Conservation (phyloP, 2,888 invertebrate genomes). For the Apamea monoglypha region DNA sequence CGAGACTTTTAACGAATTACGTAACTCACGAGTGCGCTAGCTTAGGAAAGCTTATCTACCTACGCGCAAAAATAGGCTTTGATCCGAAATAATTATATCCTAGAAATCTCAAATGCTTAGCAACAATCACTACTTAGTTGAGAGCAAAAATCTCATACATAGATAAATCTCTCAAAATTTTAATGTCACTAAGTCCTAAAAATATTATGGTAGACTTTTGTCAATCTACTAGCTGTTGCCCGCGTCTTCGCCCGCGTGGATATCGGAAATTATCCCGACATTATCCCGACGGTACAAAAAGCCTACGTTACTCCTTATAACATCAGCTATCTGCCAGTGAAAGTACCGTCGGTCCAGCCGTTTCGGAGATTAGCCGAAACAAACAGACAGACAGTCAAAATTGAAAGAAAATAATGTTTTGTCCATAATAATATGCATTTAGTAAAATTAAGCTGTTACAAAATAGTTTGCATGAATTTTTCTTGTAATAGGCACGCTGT, state of each 20-base stretch:
- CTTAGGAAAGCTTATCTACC: not conserved
- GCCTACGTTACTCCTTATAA: too few species aligned
- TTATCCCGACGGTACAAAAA: too few species aligned
- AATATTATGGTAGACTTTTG: not conserved
- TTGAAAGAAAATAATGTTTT: too few species aligned
- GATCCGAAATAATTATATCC: not conserved
- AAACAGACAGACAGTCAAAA: too few species aligned
- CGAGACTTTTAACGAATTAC: constrained; percentile 39
- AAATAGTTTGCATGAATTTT: too few species aligned
- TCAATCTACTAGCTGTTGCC: not conserved
- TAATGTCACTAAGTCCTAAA: not conserved
- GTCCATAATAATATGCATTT: too few species aligned
- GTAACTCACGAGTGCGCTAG: constrained; percentile 23
- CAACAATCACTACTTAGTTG: not conserved
- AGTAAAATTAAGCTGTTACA: too few species aligned
- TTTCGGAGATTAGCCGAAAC: too few species aligned
- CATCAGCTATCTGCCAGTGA: too few species aligned
- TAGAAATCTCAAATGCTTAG: not conserved
- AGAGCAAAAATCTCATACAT: not conserved
- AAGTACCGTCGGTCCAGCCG: too few species aligned
- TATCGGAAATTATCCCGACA: too few species aligned
- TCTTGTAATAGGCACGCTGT: not conserved
- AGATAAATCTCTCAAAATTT: not conserved
- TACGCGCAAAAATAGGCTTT: not conserved
- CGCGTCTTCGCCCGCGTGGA: too few species aligned